Conservation (phyloP, 2,888 invertebrate species). For the Pristionchus fissidentatus region DNA sequence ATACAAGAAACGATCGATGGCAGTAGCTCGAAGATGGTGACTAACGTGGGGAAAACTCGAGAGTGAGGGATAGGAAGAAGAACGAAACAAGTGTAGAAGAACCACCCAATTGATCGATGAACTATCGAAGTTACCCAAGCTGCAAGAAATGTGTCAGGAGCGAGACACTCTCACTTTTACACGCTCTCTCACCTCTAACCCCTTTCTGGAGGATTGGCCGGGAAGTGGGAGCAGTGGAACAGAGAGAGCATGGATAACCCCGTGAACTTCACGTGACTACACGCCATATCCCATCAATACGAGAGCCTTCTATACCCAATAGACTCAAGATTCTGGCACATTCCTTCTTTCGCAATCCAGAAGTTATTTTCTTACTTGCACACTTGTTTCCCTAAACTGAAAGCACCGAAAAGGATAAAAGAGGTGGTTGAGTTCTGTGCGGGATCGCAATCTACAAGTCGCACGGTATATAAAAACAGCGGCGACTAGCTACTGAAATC, state of each 20-base stretch:
- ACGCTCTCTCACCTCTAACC: too few relatives aligned
- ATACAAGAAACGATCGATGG: not conserved
- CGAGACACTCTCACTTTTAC: too few relatives aligned
- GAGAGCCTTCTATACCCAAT: not conserved
- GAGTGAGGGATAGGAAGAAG: not conserved
- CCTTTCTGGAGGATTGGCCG: too few relatives aligned
- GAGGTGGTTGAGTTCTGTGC: too few relatives aligned
- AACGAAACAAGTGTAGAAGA: not conserved
- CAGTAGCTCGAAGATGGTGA: not conserved
- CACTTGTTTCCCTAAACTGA: too few relatives aligned
- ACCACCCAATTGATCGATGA: not conserved
- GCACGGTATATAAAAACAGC: too few relatives aligned
- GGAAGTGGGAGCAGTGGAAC: too few relatives aligned
- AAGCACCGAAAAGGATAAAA: too few relatives aligned
- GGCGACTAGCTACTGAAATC: too few relatives aligned
- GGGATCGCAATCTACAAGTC: too few relatives aligned
- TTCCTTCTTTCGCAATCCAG: constrained; percentile 1
- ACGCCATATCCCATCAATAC: not conserved
- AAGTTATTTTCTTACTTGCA: too few relatives aligned
- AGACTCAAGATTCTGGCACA: not conserved
- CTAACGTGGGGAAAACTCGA: constrained; percentile 3
- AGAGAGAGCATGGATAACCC: not conserved
- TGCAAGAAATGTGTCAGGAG: too few relatives aligned
- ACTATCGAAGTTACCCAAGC: not conserved
- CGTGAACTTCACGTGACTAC: constrained; percentile 4